These are phyloP conservation scores for Enchytraeus crypticus DNA, from an alignment of 2,888 invertebrate species.

Conservation along the genomic window DNA sequence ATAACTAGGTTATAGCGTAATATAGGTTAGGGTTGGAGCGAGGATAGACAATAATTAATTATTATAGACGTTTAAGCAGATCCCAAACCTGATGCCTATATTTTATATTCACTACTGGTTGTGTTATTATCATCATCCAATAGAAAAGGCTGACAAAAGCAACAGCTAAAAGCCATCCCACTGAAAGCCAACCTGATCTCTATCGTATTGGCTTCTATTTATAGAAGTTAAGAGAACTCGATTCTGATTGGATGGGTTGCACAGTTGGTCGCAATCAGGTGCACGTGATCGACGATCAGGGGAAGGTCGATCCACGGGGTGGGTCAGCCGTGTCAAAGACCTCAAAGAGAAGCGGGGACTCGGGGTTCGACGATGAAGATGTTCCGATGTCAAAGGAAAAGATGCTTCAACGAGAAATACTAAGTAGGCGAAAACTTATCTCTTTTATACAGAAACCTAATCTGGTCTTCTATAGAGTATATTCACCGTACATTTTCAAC, in stretches of 20 bases:
- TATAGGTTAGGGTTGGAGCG: too few species aligned
- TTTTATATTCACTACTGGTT: too few species aligned
- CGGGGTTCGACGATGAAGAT: constrained; percentile 34
- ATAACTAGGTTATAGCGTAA: too few species aligned
- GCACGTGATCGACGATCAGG: not conserved
- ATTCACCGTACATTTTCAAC: not conserved
- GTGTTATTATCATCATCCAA: too few species aligned
- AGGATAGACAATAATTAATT: too few species aligned
- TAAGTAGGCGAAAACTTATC: not conserved
- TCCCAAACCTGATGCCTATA: too few species aligned
- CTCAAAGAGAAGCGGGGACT: constrained; percentile 38
- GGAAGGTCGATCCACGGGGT: constrained; percentile 26
- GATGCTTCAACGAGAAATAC: constrained; percentile 1
- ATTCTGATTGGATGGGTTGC: constrained; percentile 19
- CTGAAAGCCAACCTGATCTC: too few species aligned
- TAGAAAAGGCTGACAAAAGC: too few species aligned
- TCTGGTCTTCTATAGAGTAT: not conserved
- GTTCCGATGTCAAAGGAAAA: not conserved
- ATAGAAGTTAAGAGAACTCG: too few species aligned
- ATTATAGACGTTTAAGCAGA: too few species aligned
- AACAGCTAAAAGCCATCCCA: too few species aligned
- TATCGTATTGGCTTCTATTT: too few species aligned
- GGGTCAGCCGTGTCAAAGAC: constrained; percentile 39
- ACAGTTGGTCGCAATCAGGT: constrained; percentile 15
- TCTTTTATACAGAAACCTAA: not conserved